A percentile compares a stretch with the other conserved stretches of the same genome.
Evolutionary conservation across 2,888 invertebrate genomes (phyloP).

Genomic region (Quadroppia sp.): DNA sequence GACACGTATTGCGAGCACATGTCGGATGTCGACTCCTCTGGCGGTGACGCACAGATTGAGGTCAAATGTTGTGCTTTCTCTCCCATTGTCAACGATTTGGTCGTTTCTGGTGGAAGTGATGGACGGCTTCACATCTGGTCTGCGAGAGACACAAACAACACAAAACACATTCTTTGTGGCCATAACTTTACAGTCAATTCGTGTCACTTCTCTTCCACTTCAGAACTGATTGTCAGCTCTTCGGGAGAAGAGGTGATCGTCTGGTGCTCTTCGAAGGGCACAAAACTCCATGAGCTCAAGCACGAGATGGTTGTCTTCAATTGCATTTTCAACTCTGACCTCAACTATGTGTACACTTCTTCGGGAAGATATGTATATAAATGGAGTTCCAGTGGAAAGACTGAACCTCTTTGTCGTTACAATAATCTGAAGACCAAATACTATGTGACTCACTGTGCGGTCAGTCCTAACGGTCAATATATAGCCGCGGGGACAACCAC

Average conservation of each 20-base stretch:
- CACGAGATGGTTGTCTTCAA: background rate
- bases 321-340: background rate
- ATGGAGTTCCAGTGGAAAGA: background rate
- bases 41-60: background rate
- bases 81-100: constrained; percentile 16
- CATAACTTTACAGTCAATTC: background rate
- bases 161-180: background rate
- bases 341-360: background rate
- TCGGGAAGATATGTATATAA: constrained; percentile 7
- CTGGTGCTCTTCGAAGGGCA: background rate
- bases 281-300: background rate
- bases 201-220: background rate
- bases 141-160: too few species aligned
- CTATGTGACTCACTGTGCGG: background rate
- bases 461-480: constrained; percentile 16
- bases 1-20: background rate
- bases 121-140: background rate
- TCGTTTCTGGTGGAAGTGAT: background rate
- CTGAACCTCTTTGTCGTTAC: background rate
- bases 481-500: constrained; percentile 45
- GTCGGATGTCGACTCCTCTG: background rate
- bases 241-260: background rate
- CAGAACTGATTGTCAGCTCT: background rate
- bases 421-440: constrained; percentile 20
- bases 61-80: constrained; percentile 38